Conservation (phyloP, 1,140 invertebrate species). For the Drosophila auraria region DNA sequence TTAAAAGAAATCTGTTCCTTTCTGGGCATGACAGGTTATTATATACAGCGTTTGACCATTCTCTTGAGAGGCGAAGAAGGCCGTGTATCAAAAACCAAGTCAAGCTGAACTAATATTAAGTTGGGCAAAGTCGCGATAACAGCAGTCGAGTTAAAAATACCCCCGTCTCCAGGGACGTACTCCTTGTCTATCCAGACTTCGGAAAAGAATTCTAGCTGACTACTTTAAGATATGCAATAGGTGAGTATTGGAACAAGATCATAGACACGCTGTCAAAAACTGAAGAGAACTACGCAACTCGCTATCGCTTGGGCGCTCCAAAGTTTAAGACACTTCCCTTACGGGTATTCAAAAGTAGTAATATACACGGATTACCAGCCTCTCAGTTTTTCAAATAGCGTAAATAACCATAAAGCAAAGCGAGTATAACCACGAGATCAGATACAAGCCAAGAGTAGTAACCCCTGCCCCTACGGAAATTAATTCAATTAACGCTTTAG, state of each 20-base stretch:
- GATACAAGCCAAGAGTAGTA: too few species aligned
- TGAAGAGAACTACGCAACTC: not conserved
- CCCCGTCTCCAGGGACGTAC: not conserved
- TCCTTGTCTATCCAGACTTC: not conserved
- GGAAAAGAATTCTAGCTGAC: not conserved
- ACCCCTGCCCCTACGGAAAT: too few species aligned
- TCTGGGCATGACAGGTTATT: too few species aligned
- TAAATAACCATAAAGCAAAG: not conserved
- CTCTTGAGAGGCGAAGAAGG: not conserved
- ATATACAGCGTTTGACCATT: too few species aligned
- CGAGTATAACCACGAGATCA: too few species aligned
- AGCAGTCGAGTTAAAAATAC: not conserved
- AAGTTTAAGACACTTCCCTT: conserved; percentile 2
- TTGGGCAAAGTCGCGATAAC: not conserved
- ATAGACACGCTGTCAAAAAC: not conserved
- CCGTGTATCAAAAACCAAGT: not conserved
- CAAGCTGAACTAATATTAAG: not conserved
- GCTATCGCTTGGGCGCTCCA: not conserved
- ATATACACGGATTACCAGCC: not conserved
- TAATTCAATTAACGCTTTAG: too few species aligned
- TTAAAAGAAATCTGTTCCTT: too few species aligned
- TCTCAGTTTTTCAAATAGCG: not conserved
- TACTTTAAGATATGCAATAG: not conserved
- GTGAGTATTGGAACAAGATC: not conserved
- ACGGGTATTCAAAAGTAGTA: conserved; percentile 1